A percentile compares a stretch with the other conserved stretches of the same genome.
Conservation (phyloP, 2,113 vertebrate genomes). For the Ranitomeya variabilis region DNA sequence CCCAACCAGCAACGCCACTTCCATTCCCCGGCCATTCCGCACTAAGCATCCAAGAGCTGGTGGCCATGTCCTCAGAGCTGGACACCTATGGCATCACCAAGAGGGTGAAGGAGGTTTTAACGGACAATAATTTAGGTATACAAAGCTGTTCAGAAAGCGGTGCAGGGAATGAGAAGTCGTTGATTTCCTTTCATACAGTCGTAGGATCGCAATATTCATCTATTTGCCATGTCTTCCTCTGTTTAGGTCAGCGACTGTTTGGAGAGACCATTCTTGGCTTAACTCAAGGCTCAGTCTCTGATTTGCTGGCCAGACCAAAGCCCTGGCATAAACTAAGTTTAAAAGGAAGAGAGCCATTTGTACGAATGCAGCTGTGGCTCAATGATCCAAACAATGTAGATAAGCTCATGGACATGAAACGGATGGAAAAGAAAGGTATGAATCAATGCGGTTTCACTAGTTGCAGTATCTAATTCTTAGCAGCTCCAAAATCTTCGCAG, state of each 20-base stretch:
- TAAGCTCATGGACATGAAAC: slow-evolving; percentile 96
- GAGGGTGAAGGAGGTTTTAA: slow-evolving; percentile 95
- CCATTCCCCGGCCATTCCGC: slow-evolving; percentile 83
- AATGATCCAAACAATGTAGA: slow-evolving; percentile 95
- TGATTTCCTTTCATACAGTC: not conserved
- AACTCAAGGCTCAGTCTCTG: slow-evolving; percentile 96
- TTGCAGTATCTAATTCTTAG: not conserved
- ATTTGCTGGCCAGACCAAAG: slow-evolving; percentile 95
- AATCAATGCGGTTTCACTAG: not conserved
- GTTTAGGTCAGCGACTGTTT: slow-evolving; percentile 93
- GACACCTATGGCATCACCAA: slow-evolving; percentile 95
- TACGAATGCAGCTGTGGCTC: slow-evolving; percentile 95
- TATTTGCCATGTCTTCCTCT: slow-evolving; percentile 32
- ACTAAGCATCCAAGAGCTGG: slow-evolving; percentile 91
- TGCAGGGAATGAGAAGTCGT: not conserved
- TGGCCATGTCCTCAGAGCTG: slow-evolving; percentile 91
- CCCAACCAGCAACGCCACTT: slow-evolving; percentile 81
- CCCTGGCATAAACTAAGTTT: slow-evolving; percentile 98
- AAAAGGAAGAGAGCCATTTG: slow-evolving; percentile 90
- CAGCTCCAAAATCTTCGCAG: too few species aligned
- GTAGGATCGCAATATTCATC: not conserved
- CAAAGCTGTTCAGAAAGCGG: not conserved
- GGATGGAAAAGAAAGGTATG: slow-evolving; percentile 95
- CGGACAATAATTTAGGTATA: slow-evolving; percentile 94
- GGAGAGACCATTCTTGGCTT: slow-evolving; percentile 96